Base-by-base conservation (phyloP, 2,113 vertebrate species). In the Megaceryle torquata region DNA sequence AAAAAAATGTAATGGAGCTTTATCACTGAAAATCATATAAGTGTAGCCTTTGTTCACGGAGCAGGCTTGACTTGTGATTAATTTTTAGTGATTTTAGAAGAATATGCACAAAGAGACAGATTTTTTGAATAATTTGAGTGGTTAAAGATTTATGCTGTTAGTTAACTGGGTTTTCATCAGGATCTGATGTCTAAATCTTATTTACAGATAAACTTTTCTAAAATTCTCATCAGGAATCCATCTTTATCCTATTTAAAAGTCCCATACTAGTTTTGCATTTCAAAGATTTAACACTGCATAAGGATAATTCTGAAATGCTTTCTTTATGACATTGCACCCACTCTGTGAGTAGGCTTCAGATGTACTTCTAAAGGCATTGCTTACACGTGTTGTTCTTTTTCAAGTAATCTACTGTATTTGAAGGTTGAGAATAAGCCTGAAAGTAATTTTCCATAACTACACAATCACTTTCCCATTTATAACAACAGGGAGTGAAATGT, bases 21-120 rank as follows among this genome's bases (percentile, higher is more conserved):
- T 48, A 67, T 31, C 15, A 31, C 15, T 51, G 29, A 71, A 88
- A 90, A 41, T 10, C 39, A 43, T n/a, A 6, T 59, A 24, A 65
- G 2, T 43, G 6, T 77, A 60, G 4, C 78, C 5, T 74, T 78
- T 57, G 2, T 75, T 64, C 39, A 74, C 17, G 11, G 10, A 54
- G 4, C 0, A 50, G 8, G 28, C 15, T 2, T 11, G 35, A 20
- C 0, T 85, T 18, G 12, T 20, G 51, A 50, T 8, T 43, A 0
- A 39, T 43, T 76, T 78, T 59, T n/a, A 41, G 8, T 56, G 8
- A 56, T 53, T 69, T 74, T 85, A 56, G 51, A 72, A 72, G 10
- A 31, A 28, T 39, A 48, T n/a, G 12, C 2, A 31, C 10, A 29
- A 21, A 43, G 8, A 77, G 4, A 3, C 3, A 61, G 15, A 7